These are phyloP conservation scores for Ectemnius cavifrons DNA, from an alignment of 2,888 invertebrate genomes.

Conservation along the genomic window DNA sequence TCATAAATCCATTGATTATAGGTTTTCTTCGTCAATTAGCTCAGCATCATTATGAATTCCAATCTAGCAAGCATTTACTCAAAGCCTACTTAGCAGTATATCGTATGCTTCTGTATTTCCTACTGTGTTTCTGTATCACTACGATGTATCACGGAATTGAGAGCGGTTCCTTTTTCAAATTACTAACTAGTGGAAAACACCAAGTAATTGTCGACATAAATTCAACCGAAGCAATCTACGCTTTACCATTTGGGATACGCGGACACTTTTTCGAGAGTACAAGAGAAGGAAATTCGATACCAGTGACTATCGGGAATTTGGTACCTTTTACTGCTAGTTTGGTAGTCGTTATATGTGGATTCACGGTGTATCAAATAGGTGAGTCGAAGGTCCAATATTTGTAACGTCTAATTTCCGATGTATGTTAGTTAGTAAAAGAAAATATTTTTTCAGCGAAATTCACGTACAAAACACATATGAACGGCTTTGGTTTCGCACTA, in stretches of 20 bases:
- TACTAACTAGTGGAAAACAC: not conserved
- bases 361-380: conserved; percentile 83
- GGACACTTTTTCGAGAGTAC: not conserved
- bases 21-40: not conserved
- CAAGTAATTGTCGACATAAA: not conserved
- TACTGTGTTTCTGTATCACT: not conserved
- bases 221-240: not conserved
- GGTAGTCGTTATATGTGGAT: conserved; percentile 84
- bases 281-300: conserved; percentile 8
- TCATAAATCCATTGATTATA: not conserved
- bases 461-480: conserved; percentile 93
- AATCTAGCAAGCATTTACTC: too few species aligned
- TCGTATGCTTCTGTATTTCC: not conserved
- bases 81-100: not conserved
- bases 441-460: conserved; percentile 82
- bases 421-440: too few species aligned
- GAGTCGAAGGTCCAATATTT: conserved; percentile 24
- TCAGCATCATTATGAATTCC: too few species aligned
- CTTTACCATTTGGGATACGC: not conserved
- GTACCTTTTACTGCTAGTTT: conserved; percentile 81
- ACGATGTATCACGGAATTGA: not conserved
- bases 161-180: not conserved
- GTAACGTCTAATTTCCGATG: too few species aligned
- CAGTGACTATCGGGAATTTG: conserved; percentile 34
- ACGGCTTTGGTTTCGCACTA: conserved; percentile 91